phyloP scores from a whole-genome alignment of 2,888 invertebrate genomes.

The Pterostichus niger region DNA sequence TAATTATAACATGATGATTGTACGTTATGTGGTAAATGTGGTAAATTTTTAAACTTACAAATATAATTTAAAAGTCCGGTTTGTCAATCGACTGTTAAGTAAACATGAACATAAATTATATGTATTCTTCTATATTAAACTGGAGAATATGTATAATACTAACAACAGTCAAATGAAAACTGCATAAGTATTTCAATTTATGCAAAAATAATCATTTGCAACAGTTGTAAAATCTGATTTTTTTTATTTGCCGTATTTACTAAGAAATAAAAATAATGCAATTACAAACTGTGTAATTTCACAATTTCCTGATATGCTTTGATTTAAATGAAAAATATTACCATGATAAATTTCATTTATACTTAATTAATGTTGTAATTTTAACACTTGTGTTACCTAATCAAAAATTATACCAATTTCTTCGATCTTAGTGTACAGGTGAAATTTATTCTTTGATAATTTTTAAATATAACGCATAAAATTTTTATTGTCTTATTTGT shows the following conservation, averaged over 20 bases:
- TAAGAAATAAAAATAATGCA: slow-evolving; percentile 11
- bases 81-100: too few relatives aligned
- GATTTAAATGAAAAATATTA: slow-evolving; percentile 8
- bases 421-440: slow-evolving; percentile 14
- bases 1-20: slow-evolving; percentile 28
- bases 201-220: too few relatives aligned
- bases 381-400: slow-evolving; percentile 14
- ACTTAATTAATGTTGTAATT: slow-evolving; percentile 20
- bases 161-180: too few relatives aligned
- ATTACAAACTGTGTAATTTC: slow-evolving; percentile 23
- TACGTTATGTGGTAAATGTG: slow-evolving; percentile 33
- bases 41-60: not conserved
- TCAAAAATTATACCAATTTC: slow-evolving; percentile 3
- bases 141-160: too few relatives aligned
- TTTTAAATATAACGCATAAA: slow-evolving; percentile 41
- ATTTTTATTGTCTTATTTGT: slow-evolving; percentile 23
- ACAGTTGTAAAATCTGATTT: slow-evolving; percentile 5
- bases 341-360: slow-evolving; percentile 25
- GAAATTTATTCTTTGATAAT: slow-evolving; percentile 21
- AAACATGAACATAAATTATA: too few relatives aligned
- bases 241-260: slow-evolving; percentile 30
- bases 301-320: slow-evolving; percentile 29
- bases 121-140: too few relatives aligned
- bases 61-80: not conserved
- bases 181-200: too few relatives aligned